These are phyloP conservation scores for Leucophenga varia DNA, from an alignment of 1,140 invertebrate genomes.

Conservation along the genomic window DNA sequence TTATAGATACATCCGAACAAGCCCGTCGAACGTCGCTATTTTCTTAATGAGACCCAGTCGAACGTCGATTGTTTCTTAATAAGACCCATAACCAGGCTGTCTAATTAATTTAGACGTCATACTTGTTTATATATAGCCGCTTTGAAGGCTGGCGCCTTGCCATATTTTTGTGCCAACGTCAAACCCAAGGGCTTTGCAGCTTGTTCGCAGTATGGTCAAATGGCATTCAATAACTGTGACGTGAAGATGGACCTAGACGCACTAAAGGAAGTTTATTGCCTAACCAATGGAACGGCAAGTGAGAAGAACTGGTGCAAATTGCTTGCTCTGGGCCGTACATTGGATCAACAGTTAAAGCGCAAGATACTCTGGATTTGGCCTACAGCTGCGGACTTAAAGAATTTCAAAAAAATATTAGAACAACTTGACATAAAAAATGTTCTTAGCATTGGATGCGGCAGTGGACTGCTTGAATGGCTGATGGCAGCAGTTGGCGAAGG, in stretches of 20 bases:
- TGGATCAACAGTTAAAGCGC: slow-evolving; percentile 34
- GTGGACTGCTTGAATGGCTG: slow-evolving; percentile 46
- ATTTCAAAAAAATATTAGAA: slow-evolving; percentile 28
- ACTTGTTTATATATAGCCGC: too few species aligned
- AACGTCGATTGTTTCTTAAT: too few species aligned
- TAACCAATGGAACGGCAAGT: slow-evolving; percentile 18
- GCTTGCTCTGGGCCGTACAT: slow-evolving; percentile 22
- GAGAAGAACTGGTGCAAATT: slow-evolving; percentile 29
- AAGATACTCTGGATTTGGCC: slow-evolving; percentile 65
- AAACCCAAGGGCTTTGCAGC: too few species aligned
- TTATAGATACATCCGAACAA: too few species aligned
- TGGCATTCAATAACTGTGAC: slow-evolving; percentile 34
- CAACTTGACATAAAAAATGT: slow-evolving; percentile 17
- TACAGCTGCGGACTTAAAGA: slow-evolving; percentile 56
- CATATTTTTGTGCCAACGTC: too few species aligned
- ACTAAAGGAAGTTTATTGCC: slow-evolving; percentile 30
- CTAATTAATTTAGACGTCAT: too few species aligned
- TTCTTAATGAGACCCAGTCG: too few species aligned
- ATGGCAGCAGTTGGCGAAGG: slow-evolving; percentile 40
- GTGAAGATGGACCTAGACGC: slow-evolving; percentile 26
- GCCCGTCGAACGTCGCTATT: too few species aligned
- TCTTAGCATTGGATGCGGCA: slow-evolving; percentile 45
- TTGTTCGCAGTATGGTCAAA: too few species aligned
- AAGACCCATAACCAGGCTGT: too few species aligned
- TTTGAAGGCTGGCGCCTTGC: too few species aligned